Percentiles rank a stretch among this genome's conserved stretches.
Evolutionary conservation across 92 coral and sea anemone genomes (phyloP).

Genomic region (Blastomussa wellsi): DNA sequence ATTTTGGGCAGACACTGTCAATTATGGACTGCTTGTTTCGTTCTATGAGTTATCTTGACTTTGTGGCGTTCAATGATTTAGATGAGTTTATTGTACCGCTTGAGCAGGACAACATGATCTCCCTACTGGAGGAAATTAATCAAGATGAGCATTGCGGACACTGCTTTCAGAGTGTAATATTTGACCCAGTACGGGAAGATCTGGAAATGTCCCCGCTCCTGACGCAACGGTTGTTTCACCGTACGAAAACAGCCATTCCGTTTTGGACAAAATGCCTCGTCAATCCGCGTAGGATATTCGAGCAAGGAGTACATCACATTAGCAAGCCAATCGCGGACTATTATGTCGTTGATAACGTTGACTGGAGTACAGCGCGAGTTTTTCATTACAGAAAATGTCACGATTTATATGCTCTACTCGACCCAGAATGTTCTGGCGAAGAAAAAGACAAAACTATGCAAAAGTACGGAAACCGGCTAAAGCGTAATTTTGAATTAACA

Average conservation of each 20-base stretch:
- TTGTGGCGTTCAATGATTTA: slow-evolving; percentile 65
- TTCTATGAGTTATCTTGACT: slow-evolving; percentile 30
- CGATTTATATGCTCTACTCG: slow-evolving; percentile 8
- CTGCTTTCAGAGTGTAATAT: slow-evolving; percentile 60
- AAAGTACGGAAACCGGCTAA: slow-evolving; percentile 14
- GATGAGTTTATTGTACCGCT: slow-evolving; percentile 74
- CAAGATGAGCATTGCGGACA: slow-evolving; percentile 52
- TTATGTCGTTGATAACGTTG: slow-evolving; percentile 18
- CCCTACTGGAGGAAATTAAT: slow-evolving; percentile 39
- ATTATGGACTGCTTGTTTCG: slow-evolving; percentile 67
- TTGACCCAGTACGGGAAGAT: slow-evolving; percentile 26
- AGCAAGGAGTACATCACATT: slow-evolving; percentile 58
- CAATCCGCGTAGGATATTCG: slow-evolving; percentile 55
- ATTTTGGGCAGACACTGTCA: slow-evolving; percentile 58
- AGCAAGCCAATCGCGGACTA: slow-evolving; percentile 27
- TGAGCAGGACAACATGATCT: slow-evolving; percentile 34
- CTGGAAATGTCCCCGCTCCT: not conserved
- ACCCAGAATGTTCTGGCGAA: slow-evolving; percentile 8
- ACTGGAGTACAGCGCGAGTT: slow-evolving; percentile 44
- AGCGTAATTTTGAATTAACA: slow-evolving; percentile 4
- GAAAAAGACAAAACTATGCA: slow-evolving; percentile 38
- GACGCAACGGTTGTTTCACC: slow-evolving; percentile 17
- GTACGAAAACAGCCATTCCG: slow-evolving; percentile 1
- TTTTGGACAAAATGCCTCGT: slow-evolving; percentile 62
- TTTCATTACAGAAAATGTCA: slow-evolving; percentile 66